Base-by-base conservation (phyloP, 2,113 vertebrate genomes). In the Ophthalmolycus amberensis region DNA sequence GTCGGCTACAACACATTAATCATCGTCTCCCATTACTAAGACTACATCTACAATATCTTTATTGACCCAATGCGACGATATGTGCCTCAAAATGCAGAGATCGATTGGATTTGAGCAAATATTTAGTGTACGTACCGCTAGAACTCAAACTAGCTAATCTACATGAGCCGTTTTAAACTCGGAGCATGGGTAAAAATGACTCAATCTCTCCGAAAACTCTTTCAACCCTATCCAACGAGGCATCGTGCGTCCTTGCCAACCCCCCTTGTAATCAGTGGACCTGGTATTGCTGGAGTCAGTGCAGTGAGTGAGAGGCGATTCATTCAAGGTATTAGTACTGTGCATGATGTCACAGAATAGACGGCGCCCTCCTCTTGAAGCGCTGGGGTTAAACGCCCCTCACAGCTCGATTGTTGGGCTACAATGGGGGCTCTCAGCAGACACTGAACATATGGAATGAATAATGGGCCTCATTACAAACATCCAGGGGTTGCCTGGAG, bases 361-460 rank as follows among this genome's bases (percentile, higher is more conserved):
- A 85, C 44, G 73, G 89, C 89, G 89, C 91, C 87, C 94, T 94
- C 91, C 90, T 92, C 86, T 90, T 91, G 88, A 93, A 94, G 91
- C 88, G 38, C 88, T 73, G 89, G 89, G 91, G 90, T 93, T 92
- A 91, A 82, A 90, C 91, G 91, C 71, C 85, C 91, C 87, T 92
- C 90, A 89, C 88, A 88, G 87, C 84, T 89, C 91, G 87, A 75
- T 94, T 91, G 88, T 92, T 87, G 85, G 76, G 78, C 89, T 85
- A 88, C 91, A 95, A 94, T 93, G 91, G 86, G 88, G 90, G 89
- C 89, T 94, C 91, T 94, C 29, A 62, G 88, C 93, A 92, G 88
- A 95, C 91, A 87, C 91, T 78, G 81, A 95, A 95, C 94, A 95
- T 95, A 95, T 91, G 94, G 92, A 94, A 95, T 94, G 93, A 96